A percentile compares a stretch with the other conserved stretches of the same genome.
Conservation (phyloP, 2,888 invertebrate species). For the Morpho achilles region DNA sequence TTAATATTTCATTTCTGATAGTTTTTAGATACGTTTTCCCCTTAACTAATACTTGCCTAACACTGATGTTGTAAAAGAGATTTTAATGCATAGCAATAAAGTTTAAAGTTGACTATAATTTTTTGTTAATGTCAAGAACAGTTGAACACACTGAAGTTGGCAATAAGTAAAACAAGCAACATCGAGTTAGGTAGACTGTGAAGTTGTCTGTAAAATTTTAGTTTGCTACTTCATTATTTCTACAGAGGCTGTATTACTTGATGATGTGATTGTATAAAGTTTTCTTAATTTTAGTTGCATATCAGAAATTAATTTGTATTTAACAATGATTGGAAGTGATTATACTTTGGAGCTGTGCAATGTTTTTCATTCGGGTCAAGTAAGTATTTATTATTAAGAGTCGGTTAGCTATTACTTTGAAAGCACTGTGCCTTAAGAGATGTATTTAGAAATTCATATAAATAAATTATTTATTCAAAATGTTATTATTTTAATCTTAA, state of each 20-base stretch:
- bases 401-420: neutral
- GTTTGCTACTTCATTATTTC: slow-evolving; percentile 40
- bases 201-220: slow-evolving; percentile 54
- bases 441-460: neutral
- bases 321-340: slow-evolving; percentile 87
- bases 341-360: slow-evolving; percentile 92
- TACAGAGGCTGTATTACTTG: slow-evolving; percentile 28
- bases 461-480: no score
- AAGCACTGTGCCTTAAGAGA: neutral
- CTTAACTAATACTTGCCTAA: slow-evolving; percentile 35
- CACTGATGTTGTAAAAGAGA: slow-evolving; percentile 12
- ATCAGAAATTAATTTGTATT: slow-evolving; percentile 13
- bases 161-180: slow-evolving; percentile 53
- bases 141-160: slow-evolving; percentile 50
- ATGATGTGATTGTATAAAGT: slow-evolving; percentile 29
- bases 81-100: slow-evolving; percentile 3
- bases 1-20: no score
- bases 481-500: no score
- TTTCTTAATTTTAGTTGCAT: slow-evolving; percentile 32
- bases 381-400: slow-evolving; percentile 50
- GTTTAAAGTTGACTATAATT: slow-evolving; percentile 23
- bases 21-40: slow-evolving; percentile 18
- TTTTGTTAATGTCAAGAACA: slow-evolving; percentile 41
- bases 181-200: slow-evolving; percentile 42
- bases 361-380: slow-evolving; percentile 93